Conservation (phyloP, 2,888 invertebrate genomes). For the Temnothorax ravouxi region DNA sequence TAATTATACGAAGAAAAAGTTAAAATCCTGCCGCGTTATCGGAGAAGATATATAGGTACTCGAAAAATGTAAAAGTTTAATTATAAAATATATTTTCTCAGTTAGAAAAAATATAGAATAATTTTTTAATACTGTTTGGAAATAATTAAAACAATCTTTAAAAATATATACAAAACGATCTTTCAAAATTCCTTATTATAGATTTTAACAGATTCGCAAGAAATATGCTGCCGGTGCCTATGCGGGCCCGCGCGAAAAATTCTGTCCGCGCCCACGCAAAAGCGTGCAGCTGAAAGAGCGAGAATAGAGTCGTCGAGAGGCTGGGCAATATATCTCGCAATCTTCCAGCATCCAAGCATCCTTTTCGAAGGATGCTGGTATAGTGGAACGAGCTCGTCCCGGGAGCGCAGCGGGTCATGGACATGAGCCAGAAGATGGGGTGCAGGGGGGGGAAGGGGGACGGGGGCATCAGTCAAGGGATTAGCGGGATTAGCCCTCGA, state of each 20-base stretch:
- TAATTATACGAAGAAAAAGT: neutral
- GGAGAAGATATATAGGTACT: too few species aligned
- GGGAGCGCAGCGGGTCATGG: slow-evolving; percentile 68
- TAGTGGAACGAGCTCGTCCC: slow-evolving; percentile 60
- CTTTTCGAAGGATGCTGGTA: slow-evolving; percentile 66
- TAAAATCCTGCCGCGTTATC: neutral
- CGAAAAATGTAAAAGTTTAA: neutral
- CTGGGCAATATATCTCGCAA: slow-evolving; percentile 46
- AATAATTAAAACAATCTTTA: neutral
- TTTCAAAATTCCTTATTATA: neutral
- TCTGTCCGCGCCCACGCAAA: slow-evolving; percentile 50
- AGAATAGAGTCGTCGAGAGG: slow-evolving; percentile 47
- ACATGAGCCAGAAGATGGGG: slow-evolving; percentile 57
- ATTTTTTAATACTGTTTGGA: neutral
- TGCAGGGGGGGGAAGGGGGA: slow-evolving; percentile 52
- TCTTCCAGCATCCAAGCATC: slow-evolving; percentile 63
- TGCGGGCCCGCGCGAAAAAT: slow-evolving; percentile 39
- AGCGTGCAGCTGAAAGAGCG: slow-evolving; percentile 49
- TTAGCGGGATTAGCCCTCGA: slow-evolving; percentile 86
- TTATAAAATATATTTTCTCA: neutral
- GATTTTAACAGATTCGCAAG: neutral
- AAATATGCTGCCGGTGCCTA: neutral
- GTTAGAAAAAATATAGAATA: neutral
- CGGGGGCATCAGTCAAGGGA: slow-evolving; percentile 86
- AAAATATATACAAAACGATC: neutral